A percentile compares a stretch with the other conserved stretches of the same genome.
Evolutionary conservation across 2,113 vertebrate genomes (phyloP).

Genomic region (Saguinus imperator): DNA sequence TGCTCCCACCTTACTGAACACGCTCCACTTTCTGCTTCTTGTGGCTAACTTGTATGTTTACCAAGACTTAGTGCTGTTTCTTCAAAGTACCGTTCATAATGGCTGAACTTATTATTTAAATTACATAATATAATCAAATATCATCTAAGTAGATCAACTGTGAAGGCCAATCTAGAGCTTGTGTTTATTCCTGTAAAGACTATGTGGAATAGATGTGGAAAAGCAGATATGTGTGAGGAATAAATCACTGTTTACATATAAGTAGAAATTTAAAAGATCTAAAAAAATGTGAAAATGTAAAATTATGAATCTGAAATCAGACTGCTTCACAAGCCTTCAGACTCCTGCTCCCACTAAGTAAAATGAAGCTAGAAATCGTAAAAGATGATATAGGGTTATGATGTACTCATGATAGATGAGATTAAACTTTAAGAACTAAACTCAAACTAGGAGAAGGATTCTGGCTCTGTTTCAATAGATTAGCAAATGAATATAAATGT

Average conservation of each 20-base stretch:
- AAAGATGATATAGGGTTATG: neutral
- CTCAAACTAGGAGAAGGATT: neutral
- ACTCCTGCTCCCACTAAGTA: neutral
- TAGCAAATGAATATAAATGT: neutral
- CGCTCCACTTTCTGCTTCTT: neutral
- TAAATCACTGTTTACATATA: neutral
- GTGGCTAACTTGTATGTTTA: neutral
- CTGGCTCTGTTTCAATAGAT: neutral
- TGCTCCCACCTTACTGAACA: neutral
- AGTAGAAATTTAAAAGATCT: neutral
- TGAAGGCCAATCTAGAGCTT: neutral
- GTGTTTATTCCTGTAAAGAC: neutral
- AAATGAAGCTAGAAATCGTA: neutral
- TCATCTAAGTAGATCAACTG: neutral
- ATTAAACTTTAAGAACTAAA: neutral
- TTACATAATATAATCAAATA: neutral
- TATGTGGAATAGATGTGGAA: neutral
- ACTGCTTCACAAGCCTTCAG: neutral
- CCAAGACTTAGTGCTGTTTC: neutral
- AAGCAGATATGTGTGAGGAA: neutral
- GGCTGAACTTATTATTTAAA: neutral
- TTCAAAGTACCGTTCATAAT: neutral
- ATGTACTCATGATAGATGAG: neutral
- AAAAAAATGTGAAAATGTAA: neutral
- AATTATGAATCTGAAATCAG: constrained; percentile 15